Evolutionary conservation across 2,888 invertebrate genomes (phyloP).

Genomic region (Rhaphigaster nebulosa): DNA sequence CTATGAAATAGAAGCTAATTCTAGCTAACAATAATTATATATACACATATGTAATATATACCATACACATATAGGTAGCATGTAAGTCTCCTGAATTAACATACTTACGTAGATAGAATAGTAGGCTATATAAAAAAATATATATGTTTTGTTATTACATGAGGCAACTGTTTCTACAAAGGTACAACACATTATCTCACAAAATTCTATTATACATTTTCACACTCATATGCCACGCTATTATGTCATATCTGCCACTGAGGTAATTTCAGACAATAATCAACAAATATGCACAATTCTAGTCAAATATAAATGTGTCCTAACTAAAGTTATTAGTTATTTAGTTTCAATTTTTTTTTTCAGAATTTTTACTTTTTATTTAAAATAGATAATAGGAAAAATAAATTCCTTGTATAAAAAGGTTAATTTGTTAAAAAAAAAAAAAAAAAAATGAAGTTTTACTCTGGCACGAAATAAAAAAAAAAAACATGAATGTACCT

Average conservation of each 20-base stretch:
- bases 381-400: neutral
- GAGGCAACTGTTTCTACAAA: constrained; percentile 44
- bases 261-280: constrained; percentile 17
- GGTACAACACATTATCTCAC: constrained; percentile 25
- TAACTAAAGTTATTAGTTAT: neutral
- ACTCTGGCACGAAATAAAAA: neutral
- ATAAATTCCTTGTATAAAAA: neutral
- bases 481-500: neutral
- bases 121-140: constrained; percentile 46
- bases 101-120: constrained; percentile 13
- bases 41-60: neutral
- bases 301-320: constrained; percentile 11
- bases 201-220: neutral
- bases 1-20: constrained; percentile 34
- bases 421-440: constrained; percentile 5
- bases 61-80: constrained; percentile 20
- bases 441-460: neutral
- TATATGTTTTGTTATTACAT: constrained; percentile 36
- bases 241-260: constrained; percentile 11
- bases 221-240: neutral
- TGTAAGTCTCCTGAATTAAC: constrained; percentile 22
- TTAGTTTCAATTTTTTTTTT: neutral
- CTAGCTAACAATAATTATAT: constrained; percentile 31
- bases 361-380: neutral
- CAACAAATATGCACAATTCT: constrained; percentile 30